These are phyloP conservation scores for Anas capensis DNA, from an alignment of 2,797 vertebrate genomes.

Conservation along the genomic window DNA sequence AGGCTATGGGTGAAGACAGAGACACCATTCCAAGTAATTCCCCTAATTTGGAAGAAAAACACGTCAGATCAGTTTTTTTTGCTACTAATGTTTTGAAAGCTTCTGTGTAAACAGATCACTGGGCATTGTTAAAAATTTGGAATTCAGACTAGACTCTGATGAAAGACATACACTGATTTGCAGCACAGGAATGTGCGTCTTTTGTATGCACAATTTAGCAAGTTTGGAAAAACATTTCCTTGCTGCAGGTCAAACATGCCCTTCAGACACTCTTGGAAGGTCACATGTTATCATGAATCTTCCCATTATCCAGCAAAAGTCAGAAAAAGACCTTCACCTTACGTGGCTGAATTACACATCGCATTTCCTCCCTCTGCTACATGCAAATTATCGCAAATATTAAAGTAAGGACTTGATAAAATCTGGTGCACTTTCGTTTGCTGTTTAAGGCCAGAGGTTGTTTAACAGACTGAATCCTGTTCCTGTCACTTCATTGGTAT, in stretches of 20 bases:
- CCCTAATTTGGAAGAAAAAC: not conserved
- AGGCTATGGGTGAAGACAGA: fast-evolving
- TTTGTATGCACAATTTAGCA: not conserved
- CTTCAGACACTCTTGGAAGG: not conserved
- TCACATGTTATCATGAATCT: not conserved
- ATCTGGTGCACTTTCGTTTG: not conserved
- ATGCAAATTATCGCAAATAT: not conserved
- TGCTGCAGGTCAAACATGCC: not conserved
- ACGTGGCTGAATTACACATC: not conserved
- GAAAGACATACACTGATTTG: not conserved
- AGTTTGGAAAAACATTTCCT: not conserved
- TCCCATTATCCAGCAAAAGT: not conserved
- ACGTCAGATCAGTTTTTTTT: not conserved
- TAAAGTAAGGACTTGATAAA: not conserved
- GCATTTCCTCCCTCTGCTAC: not conserved
- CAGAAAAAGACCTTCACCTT: not conserved
- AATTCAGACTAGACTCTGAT: not conserved
- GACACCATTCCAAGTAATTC: not conserved
- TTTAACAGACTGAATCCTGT: not conserved
- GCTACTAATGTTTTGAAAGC: not conserved
- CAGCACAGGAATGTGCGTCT: not conserved
- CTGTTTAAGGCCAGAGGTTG: not conserved
- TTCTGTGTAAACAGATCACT: not conserved
- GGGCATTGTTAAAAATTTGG: not conserved
- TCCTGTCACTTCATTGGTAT: not conserved